Conservation (phyloP, 2,888 invertebrate species). For the Himalopsyche anomala region DNA sequence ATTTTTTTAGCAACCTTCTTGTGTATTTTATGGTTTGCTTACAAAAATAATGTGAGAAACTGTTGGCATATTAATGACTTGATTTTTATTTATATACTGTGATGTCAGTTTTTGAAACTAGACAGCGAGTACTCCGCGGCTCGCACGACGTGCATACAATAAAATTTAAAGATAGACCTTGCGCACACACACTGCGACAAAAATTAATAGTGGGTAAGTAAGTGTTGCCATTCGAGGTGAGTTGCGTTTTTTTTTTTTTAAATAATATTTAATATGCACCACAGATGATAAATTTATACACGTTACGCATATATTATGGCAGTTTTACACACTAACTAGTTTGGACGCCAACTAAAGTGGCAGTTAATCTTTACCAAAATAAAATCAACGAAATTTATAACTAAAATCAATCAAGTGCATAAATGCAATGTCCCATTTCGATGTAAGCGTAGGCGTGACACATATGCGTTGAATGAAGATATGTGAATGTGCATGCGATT, state of each 20-base stretch:
- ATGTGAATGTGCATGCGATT: too few species aligned
- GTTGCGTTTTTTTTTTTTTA: constrained; percentile 4
- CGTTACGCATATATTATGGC: background rate
- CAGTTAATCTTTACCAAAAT: background rate
- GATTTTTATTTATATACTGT: background rate
- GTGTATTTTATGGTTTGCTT: background rate
- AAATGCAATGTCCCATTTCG: too few species aligned
- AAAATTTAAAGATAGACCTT: constrained; percentile 40
- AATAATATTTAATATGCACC: constrained; percentile 13
- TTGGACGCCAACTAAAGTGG: background rate
- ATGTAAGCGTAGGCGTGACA: too few species aligned
- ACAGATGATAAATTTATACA: background rate
- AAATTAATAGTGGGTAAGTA: background rate
- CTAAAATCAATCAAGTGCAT: too few species aligned
- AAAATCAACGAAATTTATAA: too few species aligned
- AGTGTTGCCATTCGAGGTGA: constrained; percentile 27
- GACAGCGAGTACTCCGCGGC: background rate
- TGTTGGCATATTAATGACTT: background rate
- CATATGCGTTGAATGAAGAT: too few species aligned
- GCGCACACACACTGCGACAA: background rate
- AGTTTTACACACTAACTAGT: background rate
- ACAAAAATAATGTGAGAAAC: background rate
- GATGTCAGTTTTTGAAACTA: constrained; percentile 21
- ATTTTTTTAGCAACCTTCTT: too few species aligned
- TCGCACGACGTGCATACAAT: constrained; percentile 23